Percentiles rank a stretch among this genome's conserved stretches.
These are phyloP conservation scores for Neolamprologus devosi DNA, from an alignment of 2,113 vertebrate genomes.

Conservation along the genomic window DNA sequence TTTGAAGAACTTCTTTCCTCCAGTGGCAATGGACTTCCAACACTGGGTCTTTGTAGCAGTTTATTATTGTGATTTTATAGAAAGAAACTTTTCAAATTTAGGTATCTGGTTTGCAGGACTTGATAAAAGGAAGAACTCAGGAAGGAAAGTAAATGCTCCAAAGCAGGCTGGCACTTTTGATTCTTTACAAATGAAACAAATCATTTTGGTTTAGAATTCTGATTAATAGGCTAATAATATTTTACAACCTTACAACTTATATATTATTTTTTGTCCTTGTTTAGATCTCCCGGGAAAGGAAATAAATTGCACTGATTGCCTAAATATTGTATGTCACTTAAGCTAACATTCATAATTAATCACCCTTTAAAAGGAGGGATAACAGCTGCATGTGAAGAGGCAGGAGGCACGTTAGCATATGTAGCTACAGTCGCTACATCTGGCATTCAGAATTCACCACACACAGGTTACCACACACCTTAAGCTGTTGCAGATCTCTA, in stretches of 20 bases:
- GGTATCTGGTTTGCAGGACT: neutral
- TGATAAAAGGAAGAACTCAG: neutral
- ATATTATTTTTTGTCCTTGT: neutral
- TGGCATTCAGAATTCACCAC: neutral
- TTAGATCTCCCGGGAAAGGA: neutral
- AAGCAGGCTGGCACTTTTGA: neutral
- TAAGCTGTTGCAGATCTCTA: neutral
- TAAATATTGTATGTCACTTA: neutral
- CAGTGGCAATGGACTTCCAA: neutral
- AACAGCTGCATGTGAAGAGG: conserved; percentile 5
- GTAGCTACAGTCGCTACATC: neutral
- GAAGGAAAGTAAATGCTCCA: neutral
- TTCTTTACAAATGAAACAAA: neutral
- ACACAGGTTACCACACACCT: neutral
- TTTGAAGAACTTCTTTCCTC: neutral
- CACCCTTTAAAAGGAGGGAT: conserved; percentile 18
- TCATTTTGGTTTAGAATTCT: neutral
- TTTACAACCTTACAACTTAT: neutral
- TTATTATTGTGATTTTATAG: conserved; percentile 25
- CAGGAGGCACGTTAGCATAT: neutral
- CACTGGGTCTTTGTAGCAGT: conserved; percentile 39
- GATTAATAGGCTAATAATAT: neutral
- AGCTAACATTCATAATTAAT: neutral
- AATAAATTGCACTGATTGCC: neutral
- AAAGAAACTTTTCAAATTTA: neutral